Conservation (phyloP, 2,113 vertebrate genomes). For the Forbesichthys papilliferus region DNA sequence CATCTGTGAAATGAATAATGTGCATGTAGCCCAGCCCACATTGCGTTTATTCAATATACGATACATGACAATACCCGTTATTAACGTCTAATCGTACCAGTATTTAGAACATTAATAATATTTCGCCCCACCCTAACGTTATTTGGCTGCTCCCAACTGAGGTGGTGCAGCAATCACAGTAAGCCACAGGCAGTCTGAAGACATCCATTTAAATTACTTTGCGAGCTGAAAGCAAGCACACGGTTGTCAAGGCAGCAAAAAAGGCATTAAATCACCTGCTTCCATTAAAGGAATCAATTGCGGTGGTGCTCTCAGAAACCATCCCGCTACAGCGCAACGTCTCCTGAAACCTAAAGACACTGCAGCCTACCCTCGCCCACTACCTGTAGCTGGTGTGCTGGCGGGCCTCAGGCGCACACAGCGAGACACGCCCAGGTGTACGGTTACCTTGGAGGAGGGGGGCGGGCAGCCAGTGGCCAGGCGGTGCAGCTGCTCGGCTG, state of each 20-base stretch:
- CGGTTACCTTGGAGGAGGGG: conserved; percentile 90
- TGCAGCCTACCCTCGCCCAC: too few species aligned
- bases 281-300: conserved; percentile 98
- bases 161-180: conserved; percentile 50
- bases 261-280: conserved; percentile 91
- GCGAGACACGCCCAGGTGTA: not conserved
- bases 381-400: conserved; percentile 3
- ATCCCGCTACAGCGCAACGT: conserved; percentile 64
- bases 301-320: conserved; percentile 83
- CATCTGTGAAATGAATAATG: too few species aligned
- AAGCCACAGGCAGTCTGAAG: conserved; percentile 73
- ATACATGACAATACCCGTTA: too few species aligned
- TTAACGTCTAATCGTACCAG: too few species aligned
- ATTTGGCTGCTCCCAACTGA: conserved; percentile 43
- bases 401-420: not conserved
- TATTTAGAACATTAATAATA: not conserved
- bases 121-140: not conserved
- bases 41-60: too few species aligned
- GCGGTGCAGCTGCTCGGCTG: conserved; percentile 93
- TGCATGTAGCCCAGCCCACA: too few species aligned
- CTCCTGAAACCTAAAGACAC: conserved; percentile 51
- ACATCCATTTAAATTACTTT: conserved; percentile 82
- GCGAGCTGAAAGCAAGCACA: conserved; percentile 81
- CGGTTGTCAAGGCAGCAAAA: conserved; percentile 82
- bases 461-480: conserved; percentile 87